These are phyloP conservation scores for Pollenia griseotomentosa DNA, from an alignment of 2,888 invertebrate genomes.

Conservation along the genomic window DNA sequence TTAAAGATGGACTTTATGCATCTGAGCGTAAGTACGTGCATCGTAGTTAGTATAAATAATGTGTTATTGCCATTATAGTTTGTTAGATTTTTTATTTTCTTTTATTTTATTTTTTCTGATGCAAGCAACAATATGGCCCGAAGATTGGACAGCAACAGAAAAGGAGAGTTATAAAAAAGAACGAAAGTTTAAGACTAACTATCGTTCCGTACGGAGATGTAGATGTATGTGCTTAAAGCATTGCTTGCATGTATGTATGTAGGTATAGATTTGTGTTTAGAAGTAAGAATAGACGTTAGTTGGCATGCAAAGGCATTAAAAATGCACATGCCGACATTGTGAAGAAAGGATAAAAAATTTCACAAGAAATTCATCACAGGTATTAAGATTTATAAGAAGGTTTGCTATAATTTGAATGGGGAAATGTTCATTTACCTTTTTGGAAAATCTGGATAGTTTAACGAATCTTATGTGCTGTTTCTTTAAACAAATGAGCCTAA, in stretches of 20 bases:
- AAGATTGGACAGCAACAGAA: constrained; percentile 5
- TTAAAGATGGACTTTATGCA: constrained; percentile 30
- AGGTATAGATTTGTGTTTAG: background rate
- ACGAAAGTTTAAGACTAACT: constrained; percentile 25
- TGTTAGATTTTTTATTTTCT: background rate
- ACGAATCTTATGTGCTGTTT: background rate
- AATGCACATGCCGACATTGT: constrained; percentile 10
- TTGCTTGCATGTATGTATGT: background rate
- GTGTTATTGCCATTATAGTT: constrained; percentile 45
- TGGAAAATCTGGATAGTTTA: background rate
- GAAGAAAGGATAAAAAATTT: background rate
- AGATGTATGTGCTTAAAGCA: background rate
- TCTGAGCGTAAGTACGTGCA: constrained; percentile 26
- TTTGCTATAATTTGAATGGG: background rate
- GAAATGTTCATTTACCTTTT: background rate
- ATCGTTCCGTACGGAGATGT: background rate
- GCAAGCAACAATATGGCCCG: constrained; percentile 22
- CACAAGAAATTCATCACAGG: background rate
- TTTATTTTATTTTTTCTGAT: background rate
- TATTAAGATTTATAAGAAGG: constrained; percentile 1
- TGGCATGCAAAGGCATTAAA: constrained; percentile 28
- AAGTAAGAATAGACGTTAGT: background rate
- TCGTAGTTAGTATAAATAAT: constrained; percentile 20
- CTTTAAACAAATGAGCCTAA: no score
- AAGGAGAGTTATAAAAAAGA: constrained; percentile 7